phyloP scores from a whole-genome alignment of 2,113 vertebrate genomes.

The Piprites chloris region DNA sequence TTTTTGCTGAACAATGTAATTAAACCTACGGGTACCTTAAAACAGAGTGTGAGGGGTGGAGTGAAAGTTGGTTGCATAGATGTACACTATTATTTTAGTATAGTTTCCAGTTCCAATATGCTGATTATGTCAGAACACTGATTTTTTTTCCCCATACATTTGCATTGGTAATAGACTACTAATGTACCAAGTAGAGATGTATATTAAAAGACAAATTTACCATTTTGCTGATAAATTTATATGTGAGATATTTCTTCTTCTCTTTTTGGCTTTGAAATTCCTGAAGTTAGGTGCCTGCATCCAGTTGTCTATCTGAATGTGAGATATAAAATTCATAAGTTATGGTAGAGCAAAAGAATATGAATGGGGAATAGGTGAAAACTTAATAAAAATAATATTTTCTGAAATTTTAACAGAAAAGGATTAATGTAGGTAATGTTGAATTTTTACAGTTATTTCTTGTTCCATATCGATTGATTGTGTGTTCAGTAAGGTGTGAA shows the following conservation, averaged over 20 bases:
- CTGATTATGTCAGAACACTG: neutral
- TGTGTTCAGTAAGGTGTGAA: neutral
- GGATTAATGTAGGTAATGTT: neutral
- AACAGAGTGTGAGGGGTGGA: neutral
- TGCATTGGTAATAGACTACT: neutral
- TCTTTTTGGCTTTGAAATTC: neutral
- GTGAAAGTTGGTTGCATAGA: neutral
- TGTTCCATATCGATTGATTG: neutral
- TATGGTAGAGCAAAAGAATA: neutral
- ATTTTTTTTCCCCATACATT: accelerated
- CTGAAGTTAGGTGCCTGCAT: neutral
- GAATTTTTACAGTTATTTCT: neutral
- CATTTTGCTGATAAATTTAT: neutral
- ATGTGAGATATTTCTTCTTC: neutral
- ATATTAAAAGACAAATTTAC: neutral
- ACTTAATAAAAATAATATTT: neutral
- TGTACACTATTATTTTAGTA: neutral
- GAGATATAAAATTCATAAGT: neutral
- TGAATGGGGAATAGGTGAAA: neutral
- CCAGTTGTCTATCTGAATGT: neutral
- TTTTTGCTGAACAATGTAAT: neutral
- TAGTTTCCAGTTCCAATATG: neutral
- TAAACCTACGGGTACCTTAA: neutral
- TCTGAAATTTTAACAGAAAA: neutral
- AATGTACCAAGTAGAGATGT: too few species aligned